Conservation (phyloP, 2,888 invertebrate species). For the Hyppa rectilinea region DNA sequence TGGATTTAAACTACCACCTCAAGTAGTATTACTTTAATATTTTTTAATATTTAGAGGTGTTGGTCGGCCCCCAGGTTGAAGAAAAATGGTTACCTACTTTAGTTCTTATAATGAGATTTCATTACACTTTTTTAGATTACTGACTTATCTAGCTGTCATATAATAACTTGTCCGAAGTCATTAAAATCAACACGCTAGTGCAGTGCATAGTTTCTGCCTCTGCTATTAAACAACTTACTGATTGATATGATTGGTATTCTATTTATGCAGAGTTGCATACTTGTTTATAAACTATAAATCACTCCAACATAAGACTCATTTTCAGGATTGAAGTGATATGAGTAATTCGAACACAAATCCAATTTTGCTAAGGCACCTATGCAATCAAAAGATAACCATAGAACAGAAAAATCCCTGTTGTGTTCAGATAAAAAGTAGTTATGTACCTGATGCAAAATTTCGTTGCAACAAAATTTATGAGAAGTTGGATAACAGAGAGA, state of each 20-base stretch:
- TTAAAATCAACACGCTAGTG: slow-evolving; percentile 62
- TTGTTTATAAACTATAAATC: slow-evolving; percentile 9
- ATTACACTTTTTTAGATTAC: slow-evolving; percentile 44
- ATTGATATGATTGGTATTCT: slow-evolving; percentile 19
- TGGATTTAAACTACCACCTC: too few relatives aligned
- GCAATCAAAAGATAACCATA: too few relatives aligned
- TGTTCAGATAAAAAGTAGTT: background rate
- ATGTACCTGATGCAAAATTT: background rate
- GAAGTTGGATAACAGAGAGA: slow-evolving; percentile 13
- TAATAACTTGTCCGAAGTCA: slow-evolving; percentile 62
- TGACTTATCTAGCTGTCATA: slow-evolving; percentile 48
- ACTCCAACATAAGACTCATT: background rate
- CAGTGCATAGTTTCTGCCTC: slow-evolving; percentile 27
- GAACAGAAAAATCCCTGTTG: background rate
- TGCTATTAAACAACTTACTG: slow-evolving; percentile 1
- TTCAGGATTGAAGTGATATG: background rate
- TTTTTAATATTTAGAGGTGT: too few relatives aligned
- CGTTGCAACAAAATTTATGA: background rate
- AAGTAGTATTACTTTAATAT: too few relatives aligned
- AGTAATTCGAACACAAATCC: background rate
- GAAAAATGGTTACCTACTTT: slow-evolving; percentile 10
- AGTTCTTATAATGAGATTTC: slow-evolving; percentile 27
- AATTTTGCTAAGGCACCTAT: background rate
- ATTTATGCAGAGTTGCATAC: slow-evolving; percentile 19
- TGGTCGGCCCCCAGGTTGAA: too few relatives aligned